Evolutionary conservation across 2,797 vertebrate species (phyloP).

Genomic region (Percopsis omiscomaycus): DNA sequence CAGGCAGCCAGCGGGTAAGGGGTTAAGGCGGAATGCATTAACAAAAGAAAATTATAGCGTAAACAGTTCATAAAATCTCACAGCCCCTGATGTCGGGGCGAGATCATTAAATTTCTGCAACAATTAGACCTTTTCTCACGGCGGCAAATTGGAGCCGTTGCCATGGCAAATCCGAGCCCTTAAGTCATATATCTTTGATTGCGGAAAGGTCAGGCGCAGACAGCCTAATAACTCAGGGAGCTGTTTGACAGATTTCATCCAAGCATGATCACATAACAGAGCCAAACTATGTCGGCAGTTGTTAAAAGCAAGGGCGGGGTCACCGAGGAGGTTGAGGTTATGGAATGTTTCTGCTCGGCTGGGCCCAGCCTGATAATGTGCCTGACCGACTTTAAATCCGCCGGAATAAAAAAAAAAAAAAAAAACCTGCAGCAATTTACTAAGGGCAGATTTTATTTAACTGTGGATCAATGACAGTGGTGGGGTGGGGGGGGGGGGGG

Average conservation of each 20-base stretch:
- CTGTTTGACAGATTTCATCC: conserved; percentile 99
- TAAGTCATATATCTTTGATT: conserved; percentile 99
- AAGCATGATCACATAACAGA: conserved; percentile 99
- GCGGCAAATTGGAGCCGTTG: conserved; percentile 99
- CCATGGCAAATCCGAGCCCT: conserved; percentile 99
- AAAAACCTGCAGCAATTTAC: conserved; percentile 32
- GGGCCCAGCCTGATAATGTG: conserved; percentile 97
- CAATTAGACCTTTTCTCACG: conserved; percentile 99
- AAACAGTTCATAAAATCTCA: conserved; percentile 99
- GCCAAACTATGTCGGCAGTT: conserved; percentile 99
- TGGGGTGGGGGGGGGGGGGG: conserved; percentile 3
- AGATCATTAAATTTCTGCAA: conserved; percentile 99
- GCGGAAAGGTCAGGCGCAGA: conserved; percentile 99
- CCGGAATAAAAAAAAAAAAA: conserved; percentile 60
- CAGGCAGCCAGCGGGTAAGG: conserved; percentile 74
- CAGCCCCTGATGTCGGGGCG: conserved; percentile 99
- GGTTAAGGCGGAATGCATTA: conserved; percentile 97
- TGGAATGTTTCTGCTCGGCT: conserved; percentile 99
- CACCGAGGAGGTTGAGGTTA: conserved; percentile 98
- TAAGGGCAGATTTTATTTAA: conserved; percentile 53
- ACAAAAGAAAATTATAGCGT: conserved; percentile 99
- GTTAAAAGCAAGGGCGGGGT: conserved; percentile 98
- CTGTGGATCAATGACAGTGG: conserved; percentile 56
- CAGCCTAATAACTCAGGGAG: conserved; percentile 99
- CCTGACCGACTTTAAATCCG: conserved; percentile 96